Evolutionary conservation across 1,140 invertebrate genomes (phyloP), one percentile per base, ranked within the genome.

Genomic region (Battus philenor): DNA sequence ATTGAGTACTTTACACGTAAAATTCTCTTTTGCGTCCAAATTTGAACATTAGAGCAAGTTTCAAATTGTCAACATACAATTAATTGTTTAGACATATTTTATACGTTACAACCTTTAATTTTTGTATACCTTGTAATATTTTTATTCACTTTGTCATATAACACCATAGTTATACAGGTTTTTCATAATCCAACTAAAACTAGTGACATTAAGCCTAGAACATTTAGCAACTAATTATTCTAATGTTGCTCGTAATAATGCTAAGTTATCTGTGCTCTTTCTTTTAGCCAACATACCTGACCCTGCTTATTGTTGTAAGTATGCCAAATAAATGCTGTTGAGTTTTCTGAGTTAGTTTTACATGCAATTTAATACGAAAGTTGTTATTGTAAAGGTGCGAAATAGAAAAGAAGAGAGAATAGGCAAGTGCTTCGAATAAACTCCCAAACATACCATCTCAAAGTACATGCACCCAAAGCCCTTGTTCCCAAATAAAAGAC

Each of bases 241-340:
- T 39, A 16, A 41, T 39, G 26, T 41, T 9, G 17, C 9, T 41
- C 10, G 15, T 16, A 41, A 41, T 26, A 29, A 27, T 11, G 17
- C n/a, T 10, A n/a, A 27, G 13, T 17, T 29, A 29, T 41, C 13
- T 41, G 6, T 41, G 38, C 38, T 41, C 38, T 41, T 13, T 41
- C 38, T 41, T 41, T 41, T 41, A 41, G 26, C 38, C n/a, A 41
- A 41, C 24, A 29, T 41, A 41, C 38, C 38, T 41, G 38, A 41
- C 22, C 38, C 24, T 41, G 24, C 16, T 29, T 20, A 18, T 7
- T 41, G 34, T 26, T 12, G 20, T 24, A 39, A 39, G 38, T 41
- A 41, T 41, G 38, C 24, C 38, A 15, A 41, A 41, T 41, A 41
- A 13, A 12, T 29, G 27, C 17, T 5, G 4, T 17, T 27, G 4